Base-by-base conservation (phyloP, 2,113 vertebrate species). In the Serilophus lunatus region DNA sequence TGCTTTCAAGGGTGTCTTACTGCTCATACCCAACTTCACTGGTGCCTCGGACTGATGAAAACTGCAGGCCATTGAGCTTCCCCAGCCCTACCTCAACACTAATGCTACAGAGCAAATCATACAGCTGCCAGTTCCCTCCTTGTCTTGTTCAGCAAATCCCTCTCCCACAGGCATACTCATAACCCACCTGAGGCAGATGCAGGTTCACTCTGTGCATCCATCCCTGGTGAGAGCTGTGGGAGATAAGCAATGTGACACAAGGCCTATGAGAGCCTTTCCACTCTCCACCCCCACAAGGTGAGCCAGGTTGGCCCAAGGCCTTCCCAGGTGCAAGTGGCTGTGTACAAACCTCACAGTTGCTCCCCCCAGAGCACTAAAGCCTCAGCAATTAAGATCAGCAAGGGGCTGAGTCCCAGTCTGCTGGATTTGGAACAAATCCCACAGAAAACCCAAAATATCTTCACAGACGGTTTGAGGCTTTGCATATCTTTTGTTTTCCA, bases 281-380 rank as follows among this genome's bases (percentile, higher is more conserved):
- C 26, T 8, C 12, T 35, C 23, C 35, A 82, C 5, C 31, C n/a
- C n/a, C n/a, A 10, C 56, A 8, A 5, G 0, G 0, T 1, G 6
- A 56, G 23, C 13, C 38, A 29, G 45, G n/a, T 22, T 16, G 80
- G 75, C 49, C 45, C 50, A 65, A n/a, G 64, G 68, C 19, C 24
- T 44, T 47, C 49, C 36, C 20, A 4, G 3, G 54, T 57, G 42
- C 63, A 69, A 28, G 15, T 11, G 54, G 19, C 50, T 49, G n/a
- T 22, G 59, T 42, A 86, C 45, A 53, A 53, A 25, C 22, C 57
- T 10, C 18, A 68, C 24, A 77, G 63, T 31, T 40, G 45, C 66
- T 60, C 4, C 9, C 17, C 7, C 23, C 26, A 35, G 0, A 1
- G 49, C 36, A 64, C 31, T 25, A 56, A 42, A 89, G 56, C 56